Conservation (phyloP, 2,113 vertebrate genomes). For the Gymnarchus niloticus region DNA sequence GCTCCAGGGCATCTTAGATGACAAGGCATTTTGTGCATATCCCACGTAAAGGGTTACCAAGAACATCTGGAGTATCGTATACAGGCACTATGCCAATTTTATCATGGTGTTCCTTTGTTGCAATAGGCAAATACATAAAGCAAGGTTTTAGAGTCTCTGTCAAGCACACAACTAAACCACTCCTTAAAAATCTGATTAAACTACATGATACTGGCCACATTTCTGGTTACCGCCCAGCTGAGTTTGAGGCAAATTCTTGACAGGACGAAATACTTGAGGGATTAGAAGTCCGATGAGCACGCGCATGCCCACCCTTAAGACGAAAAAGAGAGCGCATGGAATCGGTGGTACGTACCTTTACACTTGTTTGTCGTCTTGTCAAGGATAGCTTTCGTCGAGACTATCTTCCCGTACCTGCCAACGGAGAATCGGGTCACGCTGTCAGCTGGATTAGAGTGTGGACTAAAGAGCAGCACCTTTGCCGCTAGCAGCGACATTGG, state of each 20-base stretch:
- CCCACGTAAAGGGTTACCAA: neutral
- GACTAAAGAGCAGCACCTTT: neutral
- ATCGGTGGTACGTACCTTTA: constrained; percentile 76
- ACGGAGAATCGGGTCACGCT: constrained; percentile 22
- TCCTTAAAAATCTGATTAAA: neutral
- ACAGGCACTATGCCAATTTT: neutral
- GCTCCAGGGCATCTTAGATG: neutral
- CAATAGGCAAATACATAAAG: neutral
- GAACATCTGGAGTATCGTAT: neutral
- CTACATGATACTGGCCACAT: neutral
- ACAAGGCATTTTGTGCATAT: neutral
- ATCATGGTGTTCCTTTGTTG: neutral
- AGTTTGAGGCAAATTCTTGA: neutral
- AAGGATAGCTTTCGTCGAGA: constrained; percentile 97
- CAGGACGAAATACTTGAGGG: neutral
- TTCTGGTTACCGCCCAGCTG: neutral
- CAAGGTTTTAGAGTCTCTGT: neutral
- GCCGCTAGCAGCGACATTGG: neutral
- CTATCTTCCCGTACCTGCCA: constrained; percentile 94
- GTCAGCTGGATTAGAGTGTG: neutral
- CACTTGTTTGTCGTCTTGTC: constrained; percentile 99
- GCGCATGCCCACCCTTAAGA: neutral
- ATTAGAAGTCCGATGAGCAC: neutral
- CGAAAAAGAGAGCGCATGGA: neutral
- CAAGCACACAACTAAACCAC: neutral